Conservation (phyloP, 2,113 vertebrate species). For the Megaceryle torquata region DNA sequence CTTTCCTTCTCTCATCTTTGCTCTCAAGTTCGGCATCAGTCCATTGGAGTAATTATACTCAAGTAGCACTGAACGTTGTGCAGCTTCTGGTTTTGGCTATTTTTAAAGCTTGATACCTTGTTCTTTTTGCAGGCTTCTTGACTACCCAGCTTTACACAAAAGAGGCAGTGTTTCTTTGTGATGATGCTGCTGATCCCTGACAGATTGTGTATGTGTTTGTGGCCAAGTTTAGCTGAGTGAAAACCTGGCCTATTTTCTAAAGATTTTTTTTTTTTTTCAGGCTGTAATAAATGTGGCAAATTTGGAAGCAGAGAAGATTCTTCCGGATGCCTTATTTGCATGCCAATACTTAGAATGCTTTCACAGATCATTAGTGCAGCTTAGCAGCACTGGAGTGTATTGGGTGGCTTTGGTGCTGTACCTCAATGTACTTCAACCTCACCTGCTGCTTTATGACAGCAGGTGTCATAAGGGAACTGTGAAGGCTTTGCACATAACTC, state of each 20-base stretch:
- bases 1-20: neutral
- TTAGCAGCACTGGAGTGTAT: neutral
- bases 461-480: neutral
- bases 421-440: neutral
- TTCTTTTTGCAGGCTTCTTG: neutral
- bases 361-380: neutral
- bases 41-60: neutral
- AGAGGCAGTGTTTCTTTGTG: conserved; percentile 16
- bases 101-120: conserved; percentile 4
- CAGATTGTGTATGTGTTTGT: conserved; percentile 15
- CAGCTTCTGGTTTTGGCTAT: conserved; percentile 15
- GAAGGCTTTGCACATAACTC: neutral
- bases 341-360: neutral
- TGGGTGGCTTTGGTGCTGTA: neutral
- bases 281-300: conserved; percentile 1
- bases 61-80: neutral
- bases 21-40: neutral
- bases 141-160: neutral
- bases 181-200: conserved; percentile 23
- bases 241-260: conserved; percentile 44
- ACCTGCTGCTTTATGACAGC: neutral
- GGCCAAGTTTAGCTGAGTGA: conserved; percentile 44
- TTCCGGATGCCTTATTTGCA: neutral
- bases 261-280: neutral
- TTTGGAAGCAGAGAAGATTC: neutral